A percentile compares a stretch with the other conserved stretches of the same genome.
phyloP scores from a whole-genome alignment of 1,140 invertebrate species.

The Papilio polyxenes region DNA sequence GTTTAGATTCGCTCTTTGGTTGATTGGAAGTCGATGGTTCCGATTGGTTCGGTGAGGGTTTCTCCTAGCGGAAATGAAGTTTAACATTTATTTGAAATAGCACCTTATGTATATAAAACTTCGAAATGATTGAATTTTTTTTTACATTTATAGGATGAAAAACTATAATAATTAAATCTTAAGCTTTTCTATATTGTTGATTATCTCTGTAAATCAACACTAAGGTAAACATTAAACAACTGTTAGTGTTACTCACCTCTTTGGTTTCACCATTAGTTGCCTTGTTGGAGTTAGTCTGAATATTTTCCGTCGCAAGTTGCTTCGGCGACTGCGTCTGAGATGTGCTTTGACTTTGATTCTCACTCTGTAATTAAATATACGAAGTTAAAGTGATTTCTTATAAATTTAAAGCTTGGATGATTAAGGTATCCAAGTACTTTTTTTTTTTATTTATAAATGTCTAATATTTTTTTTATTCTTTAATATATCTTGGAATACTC shows the following conservation, averaged over 20 bases:
- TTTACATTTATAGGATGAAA: too few relatives aligned
- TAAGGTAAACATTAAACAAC: too few relatives aligned
- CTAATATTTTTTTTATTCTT: too few relatives aligned
- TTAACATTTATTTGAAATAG: background rate
- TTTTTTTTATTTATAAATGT: too few relatives aligned
- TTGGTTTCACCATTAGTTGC: conserved; percentile 43
- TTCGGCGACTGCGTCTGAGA: conserved; percentile 40
- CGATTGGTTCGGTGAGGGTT: conserved; percentile 48
- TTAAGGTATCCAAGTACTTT: too few relatives aligned
- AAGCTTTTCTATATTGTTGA: too few relatives aligned
- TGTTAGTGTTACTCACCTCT: conserved; percentile 43
- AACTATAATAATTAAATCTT: too few relatives aligned
- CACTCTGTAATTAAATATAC: background rate
- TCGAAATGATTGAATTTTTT: too few relatives aligned
- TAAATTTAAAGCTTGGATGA: too few relatives aligned
- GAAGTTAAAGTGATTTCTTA: background rate
- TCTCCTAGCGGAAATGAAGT: conserved; percentile 49
- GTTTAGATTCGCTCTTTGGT: conserved; percentile 41
- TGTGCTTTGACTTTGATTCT: background rate
- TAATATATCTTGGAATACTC: too few relatives aligned
- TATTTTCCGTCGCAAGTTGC: conserved; percentile 25
- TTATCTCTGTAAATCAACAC: too few relatives aligned
- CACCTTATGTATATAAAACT: too few relatives aligned
- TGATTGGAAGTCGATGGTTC: conserved; percentile 44
- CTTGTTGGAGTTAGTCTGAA: conserved; percentile 38